Percentiles rank a stretch among this genome's conserved stretches.
These are phyloP conservation scores for Liasis olivaceus DNA, from an alignment of 2,797 vertebrate genomes.

Conservation along the genomic window DNA sequence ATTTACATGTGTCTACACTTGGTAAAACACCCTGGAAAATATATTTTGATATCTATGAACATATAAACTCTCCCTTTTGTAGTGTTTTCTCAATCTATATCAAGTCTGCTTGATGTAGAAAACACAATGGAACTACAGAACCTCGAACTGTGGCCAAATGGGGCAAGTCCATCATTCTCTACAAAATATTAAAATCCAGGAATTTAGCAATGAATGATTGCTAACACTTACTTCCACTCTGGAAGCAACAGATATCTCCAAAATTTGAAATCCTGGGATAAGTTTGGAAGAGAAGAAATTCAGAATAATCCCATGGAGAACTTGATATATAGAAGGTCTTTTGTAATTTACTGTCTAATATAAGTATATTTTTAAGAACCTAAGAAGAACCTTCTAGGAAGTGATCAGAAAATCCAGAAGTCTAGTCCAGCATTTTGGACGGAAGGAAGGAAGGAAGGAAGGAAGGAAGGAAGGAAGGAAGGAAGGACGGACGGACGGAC, in stretches of 20 bases:
- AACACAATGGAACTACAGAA: not conserved
- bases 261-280: not conserved
- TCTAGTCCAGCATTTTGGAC: not conserved
- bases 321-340: not conserved
- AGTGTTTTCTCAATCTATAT: not conserved
- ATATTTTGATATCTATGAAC: not conserved
- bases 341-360: not conserved
- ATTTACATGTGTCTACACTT: not conserved
- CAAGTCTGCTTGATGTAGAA: not conserved
- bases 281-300: not conserved
- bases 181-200: not conserved
- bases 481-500: not conserved
- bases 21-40: not conserved
- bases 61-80: not conserved
- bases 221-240: not conserved
- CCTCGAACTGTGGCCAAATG: not conserved
- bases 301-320: not conserved
- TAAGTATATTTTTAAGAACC: not conserved
- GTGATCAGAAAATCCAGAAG: not conserved
- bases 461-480: too few species aligned
- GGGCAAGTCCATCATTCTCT: not conserved
- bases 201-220: not conserved
- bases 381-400: not conserved
- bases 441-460: too few species aligned
- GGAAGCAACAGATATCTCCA: not conserved